Percentiles rank a stretch among this genome's conserved stretches.
phyloP scores from a whole-genome alignment of 1,140 invertebrate genomes.

The Dinoponera quadriceps region DNA sequence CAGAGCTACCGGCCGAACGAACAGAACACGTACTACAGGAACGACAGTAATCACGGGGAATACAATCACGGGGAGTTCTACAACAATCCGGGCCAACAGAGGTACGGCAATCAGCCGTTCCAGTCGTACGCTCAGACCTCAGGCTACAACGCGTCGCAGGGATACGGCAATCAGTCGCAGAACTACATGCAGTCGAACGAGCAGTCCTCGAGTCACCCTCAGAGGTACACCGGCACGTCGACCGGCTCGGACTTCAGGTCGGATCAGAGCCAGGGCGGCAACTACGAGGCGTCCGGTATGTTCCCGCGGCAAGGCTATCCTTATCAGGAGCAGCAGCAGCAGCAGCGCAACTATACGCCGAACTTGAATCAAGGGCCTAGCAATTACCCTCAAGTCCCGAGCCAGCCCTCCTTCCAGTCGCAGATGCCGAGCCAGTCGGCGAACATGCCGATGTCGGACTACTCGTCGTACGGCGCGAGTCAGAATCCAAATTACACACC shows the following conservation, averaged over 20 bases:
- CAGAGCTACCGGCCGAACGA: constrained; percentile 80
- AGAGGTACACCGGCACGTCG: constrained; percentile 69
- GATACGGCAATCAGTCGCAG: constrained; percentile 74
- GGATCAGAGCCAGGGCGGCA: constrained; percentile 76
- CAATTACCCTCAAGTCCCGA: constrained; percentile 77
- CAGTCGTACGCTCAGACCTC: constrained; percentile 78
- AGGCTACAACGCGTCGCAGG: constrained; percentile 74
- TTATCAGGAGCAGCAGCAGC: constrained; percentile 79
- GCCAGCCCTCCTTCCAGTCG: constrained; percentile 74
- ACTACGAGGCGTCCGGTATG: constrained; percentile 77
- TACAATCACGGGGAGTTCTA: constrained; percentile 79
- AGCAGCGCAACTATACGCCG: constrained; percentile 76
- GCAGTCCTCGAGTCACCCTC: constrained; percentile 72
- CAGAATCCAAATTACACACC: constrained; percentile 76
- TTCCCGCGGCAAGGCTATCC: constrained; percentile 78
- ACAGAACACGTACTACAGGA: constrained; percentile 79
- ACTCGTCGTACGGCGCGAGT: constrained; percentile 77
- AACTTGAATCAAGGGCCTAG: constrained; percentile 77
- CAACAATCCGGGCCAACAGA: constrained; percentile 80
- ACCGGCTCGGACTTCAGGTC: constrained; percentile 75
- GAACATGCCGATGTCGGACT: constrained; percentile 78
- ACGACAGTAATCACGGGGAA: constrained; percentile 76
- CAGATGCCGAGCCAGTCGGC: constrained; percentile 74
- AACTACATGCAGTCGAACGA: constrained; percentile 77
- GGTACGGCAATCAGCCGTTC: constrained; percentile 79